Evolutionary conservation across 2,888 invertebrate species (phyloP), one percentile per base, ranked within the genome.

Genomic region (Tetropium fuscum): DNA sequence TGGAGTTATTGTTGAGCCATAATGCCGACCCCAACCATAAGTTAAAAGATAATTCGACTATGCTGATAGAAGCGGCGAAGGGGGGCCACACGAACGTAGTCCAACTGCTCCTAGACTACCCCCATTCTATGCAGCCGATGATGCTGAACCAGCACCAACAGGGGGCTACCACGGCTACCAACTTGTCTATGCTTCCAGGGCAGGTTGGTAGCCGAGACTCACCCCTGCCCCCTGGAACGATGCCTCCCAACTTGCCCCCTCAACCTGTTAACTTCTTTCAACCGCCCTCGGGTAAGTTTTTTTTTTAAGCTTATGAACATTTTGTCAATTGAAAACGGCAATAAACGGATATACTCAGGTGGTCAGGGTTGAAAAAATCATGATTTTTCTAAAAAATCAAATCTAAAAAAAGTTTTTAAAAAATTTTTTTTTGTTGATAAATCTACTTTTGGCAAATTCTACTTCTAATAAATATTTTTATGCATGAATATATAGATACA

Each of bases 21-120:
- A 92, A 94, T 72, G 97, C 97, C 36, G 95, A 98, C 85, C 96
- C 97, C 45, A 94, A 94, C 82, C 95, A 97, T 84, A 97, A 95
- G 84, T 88, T 99, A 47, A 97, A 98, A 88, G 98, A 99, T 84
- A 97, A 97, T 82, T 96, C 97, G 61, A 98, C 97, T 53, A 98
- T 98, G 92, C 87, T 99, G 71, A 98, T 99, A 74, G 98, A 99
- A 83, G 98, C 98, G 47, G 94, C 98, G 43, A 97, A 97, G 83
- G 97, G 98, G 45, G 98, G 98, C 0, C 98, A 98, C 83, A 96
- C 97, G 15, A 90, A 90, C 69, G 97, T 99, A 58, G 98, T 98
- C 60, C 95, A 96, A 82, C 85, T 98, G 73, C 84, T 99, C 69
- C 87, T 99, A 68, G 98, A 98, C 83, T 98, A 93, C 84, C 96